Evolutionary conservation across 2,888 invertebrate genomes (phyloP), one percentile per base, ranked within the genome.

Genomic region (Calameuta idolon): DNA sequence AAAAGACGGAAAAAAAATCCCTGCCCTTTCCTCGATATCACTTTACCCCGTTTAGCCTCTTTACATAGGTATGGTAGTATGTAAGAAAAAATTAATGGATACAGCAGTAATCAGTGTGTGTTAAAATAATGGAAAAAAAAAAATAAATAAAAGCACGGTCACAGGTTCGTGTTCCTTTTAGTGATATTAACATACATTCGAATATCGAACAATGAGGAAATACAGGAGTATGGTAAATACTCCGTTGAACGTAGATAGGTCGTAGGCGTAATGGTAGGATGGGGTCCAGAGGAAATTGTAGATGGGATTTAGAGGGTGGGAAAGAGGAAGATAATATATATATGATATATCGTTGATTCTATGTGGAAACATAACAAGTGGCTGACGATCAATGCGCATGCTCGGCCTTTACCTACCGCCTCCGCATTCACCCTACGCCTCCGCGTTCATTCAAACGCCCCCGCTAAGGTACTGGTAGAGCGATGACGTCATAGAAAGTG

Each of bases 401-500:
- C 69, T n/a, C 68, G 40, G 40, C 37, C 23, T 40, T 69, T 33
- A 23, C 35, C 71, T 55, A 35, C 30, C 55, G 30, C 75, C 55
- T 74, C 75, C 31, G 30, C 69, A 34, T 34, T 23, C 34, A 55
- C 55, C n/a, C 12, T 76, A 15, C 76, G 35, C 69, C 76, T 75
- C 55, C 74, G 40, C 37, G 40, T 35, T 34, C 31, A 34, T 75
- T 77, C 75, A 77, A 30, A 73, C 71, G 75, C 75, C 73, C 77
- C 69, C 77, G 74, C 77, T 55, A 55, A 55, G 55, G 37, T 74
- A 37, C 37, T 37, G 33, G 30, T 15, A 9, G 12, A 31, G 37
- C 73, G 77, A 77, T 87, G 89, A 87, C 88, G 88, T 88, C 89
- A 88, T 83, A 80, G 84, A 80, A 83, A 82, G 78, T 77, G 77